phyloP scores from a whole-genome alignment of 2,888 invertebrate genomes.

The Hyles lineata region DNA sequence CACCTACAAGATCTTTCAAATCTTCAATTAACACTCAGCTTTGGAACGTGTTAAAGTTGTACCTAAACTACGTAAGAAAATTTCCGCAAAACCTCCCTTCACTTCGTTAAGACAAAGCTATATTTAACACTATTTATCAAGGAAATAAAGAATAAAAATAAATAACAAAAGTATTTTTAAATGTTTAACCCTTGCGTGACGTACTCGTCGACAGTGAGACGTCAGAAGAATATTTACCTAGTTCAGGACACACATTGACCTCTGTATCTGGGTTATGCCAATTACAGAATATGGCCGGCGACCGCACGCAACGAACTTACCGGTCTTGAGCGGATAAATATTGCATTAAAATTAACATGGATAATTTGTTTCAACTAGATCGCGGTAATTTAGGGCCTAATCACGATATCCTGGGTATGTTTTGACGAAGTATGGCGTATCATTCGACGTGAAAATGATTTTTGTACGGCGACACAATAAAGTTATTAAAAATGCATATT shows the following conservation, averaged over 20 bases:
- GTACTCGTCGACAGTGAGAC: slow-evolving; percentile 35
- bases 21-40: no score
- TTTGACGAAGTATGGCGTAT: no score
- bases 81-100: no score
- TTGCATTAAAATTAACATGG: neutral
- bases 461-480: no score
- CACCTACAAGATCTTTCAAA: no score
- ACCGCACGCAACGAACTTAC: slow-evolving; percentile 7
- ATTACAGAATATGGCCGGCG: slow-evolving; percentile 36
- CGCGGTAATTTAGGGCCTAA: no score
- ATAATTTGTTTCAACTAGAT: neutral
- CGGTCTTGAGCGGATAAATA: slow-evolving; percentile 20
- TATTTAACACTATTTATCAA: neutral
- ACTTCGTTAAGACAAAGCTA: neutral
- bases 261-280: slow-evolving; percentile 43
- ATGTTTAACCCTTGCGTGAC: neutral
- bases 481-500: no score
- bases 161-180: neutral
- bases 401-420: no score
- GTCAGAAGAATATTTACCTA: slow-evolving; percentile 1
- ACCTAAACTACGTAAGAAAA: no score
- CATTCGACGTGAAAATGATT: no score
- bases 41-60: no score
- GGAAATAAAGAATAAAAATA: neutral
- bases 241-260: slow-evolving; percentile 33